These are phyloP conservation scores for Tenodera sinensis DNA, from an alignment of 2,888 invertebrate genomes.

Conservation along the genomic window DNA sequence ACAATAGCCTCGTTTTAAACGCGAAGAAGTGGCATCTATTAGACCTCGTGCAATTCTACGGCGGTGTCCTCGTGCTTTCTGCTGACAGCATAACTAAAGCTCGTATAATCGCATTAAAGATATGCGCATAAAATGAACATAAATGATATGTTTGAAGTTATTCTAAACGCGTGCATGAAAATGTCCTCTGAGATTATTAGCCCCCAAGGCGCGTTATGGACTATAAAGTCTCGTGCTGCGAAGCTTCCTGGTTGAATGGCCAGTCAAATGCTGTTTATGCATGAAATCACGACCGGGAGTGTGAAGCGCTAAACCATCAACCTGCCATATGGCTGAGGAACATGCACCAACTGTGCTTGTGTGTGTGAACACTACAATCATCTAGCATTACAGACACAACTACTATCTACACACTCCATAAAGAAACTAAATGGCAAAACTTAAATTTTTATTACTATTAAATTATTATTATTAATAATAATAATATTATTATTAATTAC, in stretches of 20 bases:
- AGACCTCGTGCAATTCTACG: no score
- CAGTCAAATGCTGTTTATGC: background rate
- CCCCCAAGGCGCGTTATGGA: background rate
- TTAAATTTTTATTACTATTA: no score
- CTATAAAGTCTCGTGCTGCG: background rate
- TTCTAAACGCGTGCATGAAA: background rate
- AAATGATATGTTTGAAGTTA: background rate
- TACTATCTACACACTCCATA: no score
- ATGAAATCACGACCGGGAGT: background rate
- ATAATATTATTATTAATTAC: no score
- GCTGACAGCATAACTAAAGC: background rate
- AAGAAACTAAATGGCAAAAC: no score
- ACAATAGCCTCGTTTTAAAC: no score
- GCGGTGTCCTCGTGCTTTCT: no score
- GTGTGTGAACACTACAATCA: no score
- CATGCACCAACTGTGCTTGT: background rate
- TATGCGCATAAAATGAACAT: background rate
- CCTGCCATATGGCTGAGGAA: background rate
- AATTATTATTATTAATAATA: no score
- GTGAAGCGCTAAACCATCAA: background rate
- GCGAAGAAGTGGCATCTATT: background rate
- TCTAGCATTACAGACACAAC: no score
- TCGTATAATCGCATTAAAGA: background rate
- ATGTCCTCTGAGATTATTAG: background rate
- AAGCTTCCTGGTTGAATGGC: background rate